Base-by-base conservation (phyloP, 2,888 invertebrate genomes). In the Megalurothrips usitatus region DNA sequence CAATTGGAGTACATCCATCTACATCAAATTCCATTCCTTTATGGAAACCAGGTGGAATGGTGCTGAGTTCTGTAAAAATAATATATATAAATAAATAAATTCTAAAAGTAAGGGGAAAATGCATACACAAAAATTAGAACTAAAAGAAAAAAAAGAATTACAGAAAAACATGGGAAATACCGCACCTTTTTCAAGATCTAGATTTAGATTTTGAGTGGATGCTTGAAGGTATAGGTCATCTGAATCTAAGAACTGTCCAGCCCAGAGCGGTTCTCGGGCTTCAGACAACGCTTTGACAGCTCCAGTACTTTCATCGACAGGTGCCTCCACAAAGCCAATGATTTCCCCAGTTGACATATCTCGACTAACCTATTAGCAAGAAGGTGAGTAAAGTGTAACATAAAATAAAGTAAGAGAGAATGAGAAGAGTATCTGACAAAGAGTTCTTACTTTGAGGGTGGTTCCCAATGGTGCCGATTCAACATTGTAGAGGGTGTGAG, bases 281-380 rank as follows among this genome's bases (percentile, higher is more conserved):
- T 68, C 68, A 9, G 68, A n/a, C 0, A 23, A 19, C 3, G 52
- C 58, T 49, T 28, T 48, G 48, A 17, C 23, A 48, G 23, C 68
- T 23, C 23, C 68, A n/a, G 68, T 68, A 11, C 23, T 23, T 23
- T 68, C 89, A 83, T 90, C 88, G 6, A 91, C 84, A 34, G 87
- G 85, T 0, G 91, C 89, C 86, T 93, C 93, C 52, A 89, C 88
- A 84, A 94, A 93, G 83, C 92, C 92, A 10, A 91, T 88, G 82
- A 96, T 91, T 86, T 93, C 89, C 9, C 96, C 96, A 0, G 93
- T 94, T 49, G 92, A 89, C 0, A 91, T 91, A 87, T 97, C 93
- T 84, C 96, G 88, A 83, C 92, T 90, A 3, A 92, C 92, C 91
- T 92, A 85, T 80, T 87, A 86, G 80, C 75, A 75, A 75, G 49